Base-by-base conservation (phyloP, 1,140 invertebrate species). In the Heliconius nattereri region DNA sequence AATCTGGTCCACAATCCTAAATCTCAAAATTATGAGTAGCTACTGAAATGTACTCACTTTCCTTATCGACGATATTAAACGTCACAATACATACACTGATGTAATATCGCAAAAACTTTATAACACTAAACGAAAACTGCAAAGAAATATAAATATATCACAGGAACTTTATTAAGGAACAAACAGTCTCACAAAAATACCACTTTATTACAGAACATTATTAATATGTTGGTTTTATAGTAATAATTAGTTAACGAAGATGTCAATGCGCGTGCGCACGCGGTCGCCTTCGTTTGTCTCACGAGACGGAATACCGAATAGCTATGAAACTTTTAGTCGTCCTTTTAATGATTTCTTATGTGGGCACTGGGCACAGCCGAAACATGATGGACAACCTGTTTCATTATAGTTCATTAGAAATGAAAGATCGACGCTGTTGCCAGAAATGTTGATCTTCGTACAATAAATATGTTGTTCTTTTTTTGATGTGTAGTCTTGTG, bases 331-430 rank as follows among this genome's bases (percentile, higher is more conserved):
- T 29, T 29, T 70, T 45, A n/a, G 37, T 70, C n/a, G 32, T 40
- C 37, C 37, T 54, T 49, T 66, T 20, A 26, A 29, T 66, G 26
- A 66, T 57, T 57, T 57, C 19, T 57, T 57, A 57, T 66, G 26
- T 66, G 26, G 60, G 60, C 60, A 66, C 11, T 66, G 60, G 60
- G 60, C 26, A 66, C 11, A 66, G 9, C 60, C 60, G 35, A 66
- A 76, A 76, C 74, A 66, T 76, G 75, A 76, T 70, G 37, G 75
- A 76, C 66, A 76, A 45, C 75, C 75, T 66, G 75, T 76, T 76
- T 49, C 16, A 13, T 29, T 29, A 9, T 66, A 16, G 60, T 66
- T 23, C 23, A 66, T n/a, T 29, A 66, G 23, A 66, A 13, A 26
- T 66, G 23, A 29, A 26, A 66, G 9, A 66, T 16, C 57, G 11